Percentiles rank a stretch among this genome's conserved stretches.
These are phyloP conservation scores for Ptychobarbus kaznakovi DNA, from an alignment of 2,797 vertebrate genomes.

Conservation along the genomic window DNA sequence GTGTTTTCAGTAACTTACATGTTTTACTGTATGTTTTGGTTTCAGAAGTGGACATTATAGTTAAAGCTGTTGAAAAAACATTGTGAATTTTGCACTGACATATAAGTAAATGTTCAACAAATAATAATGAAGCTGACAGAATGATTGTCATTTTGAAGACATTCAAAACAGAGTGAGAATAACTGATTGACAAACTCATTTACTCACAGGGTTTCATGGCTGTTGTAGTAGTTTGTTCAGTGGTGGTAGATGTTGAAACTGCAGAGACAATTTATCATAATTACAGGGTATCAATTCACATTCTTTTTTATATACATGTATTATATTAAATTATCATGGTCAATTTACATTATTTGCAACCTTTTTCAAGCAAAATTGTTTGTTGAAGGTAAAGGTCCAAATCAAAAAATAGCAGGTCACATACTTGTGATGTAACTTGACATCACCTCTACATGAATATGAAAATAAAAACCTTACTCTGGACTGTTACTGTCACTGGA, in stretches of 20 bases:
- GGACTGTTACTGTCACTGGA: neutral
- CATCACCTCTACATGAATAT: neutral
- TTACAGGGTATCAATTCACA: neutral
- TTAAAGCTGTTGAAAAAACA: neutral
- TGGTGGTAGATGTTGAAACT: neutral
- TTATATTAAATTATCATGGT: neutral
- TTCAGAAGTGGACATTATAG: neutral
- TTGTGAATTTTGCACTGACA: neutral
- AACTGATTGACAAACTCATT: too few species aligned
- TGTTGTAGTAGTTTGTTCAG: neutral
- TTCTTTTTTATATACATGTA: too few species aligned
- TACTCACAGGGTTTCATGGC: neutral
- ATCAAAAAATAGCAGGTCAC: neutral
- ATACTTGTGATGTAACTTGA: neutral
- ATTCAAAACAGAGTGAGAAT: neutral
- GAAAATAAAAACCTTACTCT: neutral
- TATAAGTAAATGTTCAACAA: neutral
- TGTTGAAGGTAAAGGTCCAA: neutral
- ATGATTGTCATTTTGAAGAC: neutral
- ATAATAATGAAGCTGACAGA: neutral
- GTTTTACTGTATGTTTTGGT: neutral
- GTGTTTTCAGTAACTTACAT: neutral
- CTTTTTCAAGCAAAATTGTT: neutral
- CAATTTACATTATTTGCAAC: neutral
- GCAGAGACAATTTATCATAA: neutral